Evolutionary conservation across 2,797 vertebrate genomes (phyloP), one percentile per base, ranked within the genome.

Genomic region (Gambusia yucatana): DNA sequence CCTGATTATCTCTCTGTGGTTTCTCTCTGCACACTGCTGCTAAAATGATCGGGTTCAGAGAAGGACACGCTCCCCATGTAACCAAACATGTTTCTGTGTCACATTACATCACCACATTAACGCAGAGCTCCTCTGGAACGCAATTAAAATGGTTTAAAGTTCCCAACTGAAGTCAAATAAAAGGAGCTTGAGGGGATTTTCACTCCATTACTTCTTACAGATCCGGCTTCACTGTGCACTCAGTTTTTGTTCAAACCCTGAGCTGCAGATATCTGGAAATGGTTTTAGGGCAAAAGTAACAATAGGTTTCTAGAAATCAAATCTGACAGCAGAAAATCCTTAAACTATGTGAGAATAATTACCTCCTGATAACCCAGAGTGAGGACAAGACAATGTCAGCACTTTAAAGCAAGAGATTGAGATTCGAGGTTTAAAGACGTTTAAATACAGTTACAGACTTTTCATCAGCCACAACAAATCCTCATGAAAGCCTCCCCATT

Each of bases 121-220:
- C 79, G 25, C 36, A 69, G 80, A 81, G 80, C 73, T 78, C 65
- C 65, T 80, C 59, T 77, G 71, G 63, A 86, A 87, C 75, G 78
- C 85, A 82, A 94, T 93, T 92, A 88, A 91, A 91, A 89, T 86
- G 82, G 84, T 90, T 92, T 88, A 88, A 87, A 11, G 41, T 84
- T 72, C 74, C 14, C 39, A 81, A 76, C 84, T 89, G 76, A 91
- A 86, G 84, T 87, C 86, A 81, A 75, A 85, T 82, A 84, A 89
- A 46, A 82, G 84, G 81, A 50, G 72, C 88, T 88, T 75, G 0
- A 52, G 77, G 89, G 88, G 82, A 82, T 88, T 89, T 90, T 73
- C 78, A 75, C 69, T 80, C 84, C 92, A 91, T 90, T 82, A 90
- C 78, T 85, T 88, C 76, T 81, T 79, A 78, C 84, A 81, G 80